These are phyloP conservation scores for Drosophila suzukii DNA, from an alignment of 1,140 invertebrate genomes.

Conservation along the genomic window DNA sequence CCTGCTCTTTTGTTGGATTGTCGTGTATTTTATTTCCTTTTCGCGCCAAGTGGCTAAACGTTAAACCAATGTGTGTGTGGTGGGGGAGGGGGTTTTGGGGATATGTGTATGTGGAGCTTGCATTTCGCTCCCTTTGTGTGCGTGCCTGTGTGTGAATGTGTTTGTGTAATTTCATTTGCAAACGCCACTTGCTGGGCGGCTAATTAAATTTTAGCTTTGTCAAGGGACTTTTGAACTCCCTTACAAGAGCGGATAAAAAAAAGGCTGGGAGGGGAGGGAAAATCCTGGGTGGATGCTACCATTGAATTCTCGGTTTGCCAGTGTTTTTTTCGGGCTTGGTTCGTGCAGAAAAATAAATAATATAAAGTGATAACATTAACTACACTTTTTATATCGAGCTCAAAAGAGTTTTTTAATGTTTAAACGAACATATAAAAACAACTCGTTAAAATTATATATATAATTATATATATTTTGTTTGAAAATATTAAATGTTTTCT, in stretches of 20 bases:
- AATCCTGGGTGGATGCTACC: background rate
- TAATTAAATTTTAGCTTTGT: constrained; percentile 83
- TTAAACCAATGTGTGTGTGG: constrained; percentile 57
- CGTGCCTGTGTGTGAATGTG: constrained; percentile 32
- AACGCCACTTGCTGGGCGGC: constrained; percentile 77
- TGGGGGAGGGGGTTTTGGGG: background rate
- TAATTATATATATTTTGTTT: no score
- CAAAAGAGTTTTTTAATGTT: no score
- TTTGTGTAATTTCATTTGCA: constrained; percentile 80
- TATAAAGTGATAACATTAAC: background rate
- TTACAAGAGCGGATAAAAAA: background rate
- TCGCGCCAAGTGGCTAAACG: constrained; percentile 76
- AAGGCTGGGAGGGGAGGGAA: background rate
- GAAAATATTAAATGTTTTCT: no score
- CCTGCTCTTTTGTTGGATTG: constrained; percentile 46
- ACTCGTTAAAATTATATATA: no score
- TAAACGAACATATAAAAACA: no score
- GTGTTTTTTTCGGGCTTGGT: background rate
- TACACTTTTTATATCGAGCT: no score
- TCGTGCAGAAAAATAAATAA: background rate
- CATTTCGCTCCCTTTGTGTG: constrained; percentile 22
- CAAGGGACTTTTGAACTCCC: constrained; percentile 72
- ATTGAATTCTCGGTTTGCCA: background rate
- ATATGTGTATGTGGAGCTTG: constrained; percentile 27
- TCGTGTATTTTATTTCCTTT: constrained; percentile 68